Evolutionary conservation across 2,888 invertebrate species (phyloP).

Genomic region (Gibbula magus): DNA sequence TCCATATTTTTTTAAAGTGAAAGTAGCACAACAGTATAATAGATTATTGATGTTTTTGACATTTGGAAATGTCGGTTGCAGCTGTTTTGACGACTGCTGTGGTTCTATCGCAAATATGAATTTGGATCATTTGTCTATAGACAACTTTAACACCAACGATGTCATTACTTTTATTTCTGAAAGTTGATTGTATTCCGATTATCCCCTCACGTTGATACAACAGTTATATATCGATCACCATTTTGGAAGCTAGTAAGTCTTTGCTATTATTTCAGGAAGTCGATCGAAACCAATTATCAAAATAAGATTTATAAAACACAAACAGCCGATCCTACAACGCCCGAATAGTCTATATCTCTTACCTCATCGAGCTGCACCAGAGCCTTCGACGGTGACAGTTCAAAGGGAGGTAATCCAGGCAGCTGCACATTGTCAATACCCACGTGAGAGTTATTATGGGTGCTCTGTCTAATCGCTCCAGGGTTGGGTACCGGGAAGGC

Average conservation of each 20-base stretch:
- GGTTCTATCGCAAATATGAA: too few species aligned
- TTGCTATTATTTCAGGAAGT: too few species aligned
- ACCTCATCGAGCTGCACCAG: conserved; percentile 33
- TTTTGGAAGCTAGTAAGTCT: too few species aligned
- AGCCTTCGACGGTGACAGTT: background rate
- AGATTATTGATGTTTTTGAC: background rate
- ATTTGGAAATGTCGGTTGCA: too few species aligned
- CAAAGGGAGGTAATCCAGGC: background rate
- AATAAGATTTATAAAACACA: background rate
- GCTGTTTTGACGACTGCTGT: too few species aligned
- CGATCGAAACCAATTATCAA: too few species aligned
- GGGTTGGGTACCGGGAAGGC: background rate
- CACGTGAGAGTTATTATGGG: conserved; percentile 26
- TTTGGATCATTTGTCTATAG: too few species aligned
- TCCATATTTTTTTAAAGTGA: background rate
- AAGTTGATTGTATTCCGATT: too few species aligned
- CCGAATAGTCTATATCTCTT: background rate
- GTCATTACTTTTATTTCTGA: too few species aligned
- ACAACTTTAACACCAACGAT: too few species aligned
- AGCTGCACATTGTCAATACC: background rate
- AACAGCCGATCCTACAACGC: background rate
- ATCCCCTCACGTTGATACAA: too few species aligned
- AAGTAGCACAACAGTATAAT: background rate
- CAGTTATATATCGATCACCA: too few species aligned
- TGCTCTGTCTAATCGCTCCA: conserved; percentile 33